A percentile compares a stretch with the other conserved stretches of the same genome.
Conservation (phyloP, 2,113 vertebrate genomes). For the Leucopternis melanops region DNA sequence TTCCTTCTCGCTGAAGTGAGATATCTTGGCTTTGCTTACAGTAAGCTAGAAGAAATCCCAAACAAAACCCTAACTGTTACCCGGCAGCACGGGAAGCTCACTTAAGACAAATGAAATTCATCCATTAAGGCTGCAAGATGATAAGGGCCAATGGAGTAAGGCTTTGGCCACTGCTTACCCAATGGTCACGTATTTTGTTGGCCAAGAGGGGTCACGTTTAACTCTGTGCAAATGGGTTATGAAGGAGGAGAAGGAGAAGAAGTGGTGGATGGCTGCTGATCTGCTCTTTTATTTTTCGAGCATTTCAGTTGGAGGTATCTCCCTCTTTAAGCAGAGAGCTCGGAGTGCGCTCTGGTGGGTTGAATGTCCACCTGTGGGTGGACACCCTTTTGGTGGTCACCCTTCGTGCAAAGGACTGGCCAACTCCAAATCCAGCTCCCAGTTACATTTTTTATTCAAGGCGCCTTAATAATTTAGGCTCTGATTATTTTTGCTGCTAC, state of each 20-base stretch:
- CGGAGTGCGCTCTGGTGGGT: neutral
- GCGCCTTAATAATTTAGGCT: neutral
- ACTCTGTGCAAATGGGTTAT: neutral
- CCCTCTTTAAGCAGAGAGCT: neutral
- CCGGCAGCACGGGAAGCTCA: neutral
- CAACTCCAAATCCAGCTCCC: neutral
- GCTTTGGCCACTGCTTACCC: neutral
- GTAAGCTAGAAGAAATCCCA: neutral
- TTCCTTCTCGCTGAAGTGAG: neutral
- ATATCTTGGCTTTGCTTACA: neutral
- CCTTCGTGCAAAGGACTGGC: neutral
- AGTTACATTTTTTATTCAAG: neutral
- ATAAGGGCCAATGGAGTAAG: neutral
- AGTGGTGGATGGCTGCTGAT: neutral
- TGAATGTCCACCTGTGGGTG: neutral
- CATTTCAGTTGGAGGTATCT: neutral
- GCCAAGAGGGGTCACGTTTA: neutral
- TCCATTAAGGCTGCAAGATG: neutral
- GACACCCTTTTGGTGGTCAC: neutral
- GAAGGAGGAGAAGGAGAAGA: neutral
- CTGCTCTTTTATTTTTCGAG: neutral
- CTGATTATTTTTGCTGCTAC: neutral
- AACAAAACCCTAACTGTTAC: neutral
- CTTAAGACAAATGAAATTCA: neutral
- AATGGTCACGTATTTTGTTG: neutral